Base-by-base conservation (phyloP, 2,797 vertebrate genomes). In the Salmo trutta region DNA sequence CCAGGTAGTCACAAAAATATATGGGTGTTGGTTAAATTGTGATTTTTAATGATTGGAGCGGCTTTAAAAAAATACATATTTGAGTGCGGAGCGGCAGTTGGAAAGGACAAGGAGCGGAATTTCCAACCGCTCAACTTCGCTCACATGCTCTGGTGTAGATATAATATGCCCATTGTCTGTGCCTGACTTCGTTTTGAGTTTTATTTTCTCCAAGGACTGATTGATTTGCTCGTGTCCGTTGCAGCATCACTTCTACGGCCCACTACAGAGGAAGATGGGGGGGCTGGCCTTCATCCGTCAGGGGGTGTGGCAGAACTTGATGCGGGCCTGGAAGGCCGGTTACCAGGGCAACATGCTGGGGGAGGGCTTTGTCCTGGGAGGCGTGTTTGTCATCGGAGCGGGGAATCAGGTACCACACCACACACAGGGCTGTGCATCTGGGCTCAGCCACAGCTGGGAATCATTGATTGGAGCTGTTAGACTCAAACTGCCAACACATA, bases 321-420 rank as follows among this genome's bases (percentile, higher is more conserved):
- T 96, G n/a, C 94, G 97, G 53, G 97, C 96, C 54, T 95, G 96
- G 96, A 96, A 87, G 51, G 90, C 90, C 0, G 98, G 98, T 76
- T 97, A 95, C 80, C 92, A 94, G 73, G 98, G 98, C 75, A 99
- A 99, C 93, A 87, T 97, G 87, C 95, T 95, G 19, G 98, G 98
- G 62, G 98, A 99, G 91, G 98, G 98, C 70, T 94, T 98, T 79
- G 91, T 99, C 75, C 87, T 99, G 24, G 98, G 98, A 59, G 98
- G 98, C 1, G 96, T 99, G 47, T 99, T 96, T 88, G 98, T 99
- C 87, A 91, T 99, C n/a, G 98, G 98, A 74, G 82, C 98, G 76
- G 96, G 94, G 84, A 94, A 93, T 24, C 98, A 99, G 97, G 98
- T 99, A 91, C 27, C 53, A n/a, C 16, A 12, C 21, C 17, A 19